Evolutionary conservation across 2,797 vertebrate species (phyloP).

Genomic region (Molossus molossus): DNA sequence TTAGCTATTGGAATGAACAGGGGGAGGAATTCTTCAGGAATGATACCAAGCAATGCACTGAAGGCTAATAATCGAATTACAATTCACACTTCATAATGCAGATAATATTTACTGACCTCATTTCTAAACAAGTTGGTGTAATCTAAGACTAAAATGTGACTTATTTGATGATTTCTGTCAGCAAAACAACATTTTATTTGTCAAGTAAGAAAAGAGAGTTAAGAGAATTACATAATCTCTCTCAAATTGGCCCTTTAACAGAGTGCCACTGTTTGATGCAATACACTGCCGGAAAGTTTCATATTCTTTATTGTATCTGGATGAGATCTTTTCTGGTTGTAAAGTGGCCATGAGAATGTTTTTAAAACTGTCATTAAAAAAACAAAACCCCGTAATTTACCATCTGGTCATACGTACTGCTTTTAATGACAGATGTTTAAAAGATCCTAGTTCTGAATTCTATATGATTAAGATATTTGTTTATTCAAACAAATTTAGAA

Average conservation of each 20-base stretch:
- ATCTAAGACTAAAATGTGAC: constrained; percentile 13
- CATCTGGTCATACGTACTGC: background rate
- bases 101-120: background rate
- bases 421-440: constrained; percentile 44
- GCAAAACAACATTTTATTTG: constrained; percentile 21
- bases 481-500: constrained; percentile 10
- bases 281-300: background rate
- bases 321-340: constrained; percentile 10
- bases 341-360: constrained; percentile 1
- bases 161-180: constrained; percentile 2
- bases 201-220: constrained; percentile 9
- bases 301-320: background rate
- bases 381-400: background rate
- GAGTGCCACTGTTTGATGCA: background rate
- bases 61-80: background rate
- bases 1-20: background rate
- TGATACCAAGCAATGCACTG: background rate
- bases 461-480: background rate
- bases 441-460: background rate
- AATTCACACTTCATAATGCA: background rate
- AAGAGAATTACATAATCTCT: constrained; percentile 32
- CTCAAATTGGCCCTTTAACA: constrained; percentile 31
- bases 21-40: background rate
- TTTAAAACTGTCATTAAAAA: constrained; percentile 22
- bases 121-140: constrained; percentile 3